phyloP scores from a whole-genome alignment of 2,888 invertebrate species.

The Hypsopygia costalis region DNA sequence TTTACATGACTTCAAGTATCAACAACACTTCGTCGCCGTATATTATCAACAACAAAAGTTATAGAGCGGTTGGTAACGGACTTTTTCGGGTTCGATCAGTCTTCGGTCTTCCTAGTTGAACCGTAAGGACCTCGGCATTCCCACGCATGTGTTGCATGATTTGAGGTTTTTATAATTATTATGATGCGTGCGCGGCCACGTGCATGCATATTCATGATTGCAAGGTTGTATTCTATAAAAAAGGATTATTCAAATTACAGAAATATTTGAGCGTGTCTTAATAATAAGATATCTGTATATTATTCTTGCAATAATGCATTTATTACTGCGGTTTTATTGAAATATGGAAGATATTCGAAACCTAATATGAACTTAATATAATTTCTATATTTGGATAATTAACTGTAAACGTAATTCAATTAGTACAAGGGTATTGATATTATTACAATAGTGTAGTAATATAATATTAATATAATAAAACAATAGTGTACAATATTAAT shows the following conservation, averaged over 20 bases:
- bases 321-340: too few species aligned
- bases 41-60: slow-evolving; percentile 52
- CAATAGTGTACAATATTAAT: too few species aligned
- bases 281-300: too few species aligned
- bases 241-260: not conserved
- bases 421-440: too few species aligned
- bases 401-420: too few species aligned
- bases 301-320: too few species aligned
- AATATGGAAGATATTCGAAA: too few species aligned
- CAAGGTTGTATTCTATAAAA: slow-evolving; percentile 4
- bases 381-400: too few species aligned
- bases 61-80: slow-evolving; percentile 70
- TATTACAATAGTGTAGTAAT: too few species aligned
- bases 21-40: slow-evolving; percentile 25
- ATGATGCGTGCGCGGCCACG: slow-evolving; percentile 10
- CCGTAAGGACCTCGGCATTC: slow-evolving; percentile 45
- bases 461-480: too few species aligned
- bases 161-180: slow-evolving; percentile 9
- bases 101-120: slow-evolving; percentile 51
- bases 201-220: slow-evolving; percentile 11
- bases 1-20: slow-evolving; percentile 39
- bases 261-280: not conserved
- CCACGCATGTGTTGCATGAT: slow-evolving; percentile 49
- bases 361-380: too few species aligned
- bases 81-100: slow-evolving; percentile 63